Evolutionary conservation across 2,113 vertebrate genomes (phyloP).

Genomic region (Macquaria ambigua): DNA sequence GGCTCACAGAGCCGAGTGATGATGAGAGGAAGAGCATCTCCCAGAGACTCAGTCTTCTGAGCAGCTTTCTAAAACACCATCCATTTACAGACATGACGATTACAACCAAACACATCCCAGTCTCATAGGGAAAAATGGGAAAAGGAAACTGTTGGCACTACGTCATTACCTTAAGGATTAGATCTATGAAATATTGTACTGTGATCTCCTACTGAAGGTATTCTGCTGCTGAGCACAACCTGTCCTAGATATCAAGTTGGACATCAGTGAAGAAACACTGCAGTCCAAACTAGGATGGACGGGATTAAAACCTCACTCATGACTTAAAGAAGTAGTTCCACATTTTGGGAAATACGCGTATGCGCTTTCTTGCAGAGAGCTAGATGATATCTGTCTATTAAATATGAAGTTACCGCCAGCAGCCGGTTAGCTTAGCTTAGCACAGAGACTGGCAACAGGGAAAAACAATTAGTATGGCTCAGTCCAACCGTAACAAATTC

Average conservation of each 20-base stretch:
- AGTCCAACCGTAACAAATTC: neutral
- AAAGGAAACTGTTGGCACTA: neutral
- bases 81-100: constrained; percentile 38
- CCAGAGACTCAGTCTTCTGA: constrained; percentile 88
- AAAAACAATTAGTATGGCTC: neutral
- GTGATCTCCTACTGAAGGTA: neutral
- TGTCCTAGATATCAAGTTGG: neutral
- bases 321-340: neutral
- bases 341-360: neutral
- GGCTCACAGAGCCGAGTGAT: constrained; percentile 98
- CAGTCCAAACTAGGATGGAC: neutral
- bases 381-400: neutral
- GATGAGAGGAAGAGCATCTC: constrained; percentile 94
- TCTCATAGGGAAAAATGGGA: neutral
- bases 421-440: neutral
- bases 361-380: neutral
- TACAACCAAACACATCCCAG: constrained; percentile 38
- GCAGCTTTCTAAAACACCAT: constrained; percentile 84
- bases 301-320: neutral
- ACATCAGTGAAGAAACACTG: neutral
- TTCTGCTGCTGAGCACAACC: neutral
- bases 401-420: neutral
- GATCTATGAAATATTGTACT: neutral
- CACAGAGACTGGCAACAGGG: neutral
- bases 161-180: neutral